Evolutionary conservation across 2,113 vertebrate genomes (phyloP).

Genomic region (Australoheros scitulus): DNA sequence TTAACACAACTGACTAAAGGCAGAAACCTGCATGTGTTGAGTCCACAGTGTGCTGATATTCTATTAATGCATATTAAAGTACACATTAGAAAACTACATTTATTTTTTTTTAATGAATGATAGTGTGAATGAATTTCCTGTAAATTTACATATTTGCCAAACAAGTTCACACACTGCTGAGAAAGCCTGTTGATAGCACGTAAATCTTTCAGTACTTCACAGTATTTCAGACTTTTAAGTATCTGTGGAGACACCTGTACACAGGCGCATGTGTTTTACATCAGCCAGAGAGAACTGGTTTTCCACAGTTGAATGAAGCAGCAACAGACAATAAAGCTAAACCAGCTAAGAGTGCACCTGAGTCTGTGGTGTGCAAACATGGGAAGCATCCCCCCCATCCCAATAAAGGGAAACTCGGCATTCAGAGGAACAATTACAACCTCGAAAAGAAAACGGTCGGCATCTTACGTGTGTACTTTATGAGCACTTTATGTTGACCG

Average conservation of each 20-base stretch:
- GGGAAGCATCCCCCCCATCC: background rate
- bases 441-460: too few species aligned
- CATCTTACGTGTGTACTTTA: too few species aligned
- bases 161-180: background rate
- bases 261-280: background rate
- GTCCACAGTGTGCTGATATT: background rate
- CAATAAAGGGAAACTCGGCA: background rate
- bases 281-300: background rate
- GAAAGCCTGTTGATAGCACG: rapidly evolving
- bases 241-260: background rate
- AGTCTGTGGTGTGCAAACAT: background rate
- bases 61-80: background rate
- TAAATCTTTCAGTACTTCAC: background rate
- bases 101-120: background rate
- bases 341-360: background rate
- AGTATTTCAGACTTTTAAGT: background rate
- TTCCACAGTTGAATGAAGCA: background rate
- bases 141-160: rapidly evolving
- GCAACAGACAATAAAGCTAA: background rate
- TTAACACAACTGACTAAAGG: background rate
- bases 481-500: too few species aligned
- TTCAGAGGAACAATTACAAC: too few species aligned
- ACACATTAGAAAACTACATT: background rate
- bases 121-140: background rate
- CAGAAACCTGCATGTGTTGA: background rate